These are phyloP conservation scores for Crotalus horridus DNA, from an alignment of 2,113 vertebrate species.

Conservation along the genomic window DNA sequence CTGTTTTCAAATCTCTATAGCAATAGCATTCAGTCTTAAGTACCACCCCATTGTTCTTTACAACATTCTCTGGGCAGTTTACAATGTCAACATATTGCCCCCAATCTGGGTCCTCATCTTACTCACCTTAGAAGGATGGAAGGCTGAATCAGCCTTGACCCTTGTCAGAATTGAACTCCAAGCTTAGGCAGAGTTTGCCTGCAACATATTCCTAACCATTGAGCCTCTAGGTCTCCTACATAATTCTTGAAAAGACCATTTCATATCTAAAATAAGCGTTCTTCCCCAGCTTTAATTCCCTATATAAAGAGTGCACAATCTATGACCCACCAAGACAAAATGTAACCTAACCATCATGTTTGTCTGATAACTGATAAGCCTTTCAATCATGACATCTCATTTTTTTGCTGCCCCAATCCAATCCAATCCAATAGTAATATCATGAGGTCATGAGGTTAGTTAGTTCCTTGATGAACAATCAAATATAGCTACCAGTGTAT, in stretches of 20 bases:
- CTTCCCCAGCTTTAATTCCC: not conserved
- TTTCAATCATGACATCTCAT: not conserved
- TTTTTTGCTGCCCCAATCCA: not conserved
- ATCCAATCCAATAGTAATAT: not conserved
- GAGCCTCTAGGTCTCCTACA: too few relatives aligned
- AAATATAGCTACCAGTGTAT: not conserved
- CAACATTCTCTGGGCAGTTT: too few relatives aligned
- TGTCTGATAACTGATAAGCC: not conserved
- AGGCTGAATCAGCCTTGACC: too few relatives aligned
- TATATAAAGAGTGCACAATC: not conserved
- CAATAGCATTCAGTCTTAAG: too few relatives aligned
- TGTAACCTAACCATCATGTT: not conserved
- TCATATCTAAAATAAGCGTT: not conserved
- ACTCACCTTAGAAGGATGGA: too few relatives aligned
- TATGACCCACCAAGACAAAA: not conserved
- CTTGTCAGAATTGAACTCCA: too few relatives aligned
- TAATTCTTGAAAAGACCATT: not conserved
- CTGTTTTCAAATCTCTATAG: not conserved
- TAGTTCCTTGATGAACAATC: not conserved
- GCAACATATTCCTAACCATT: too few relatives aligned
- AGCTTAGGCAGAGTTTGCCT: too few relatives aligned
- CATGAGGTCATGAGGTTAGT: not conserved
- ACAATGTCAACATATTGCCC: too few relatives aligned
- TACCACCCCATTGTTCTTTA: too few relatives aligned
- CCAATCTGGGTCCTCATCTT: too few relatives aligned